Base-by-base conservation (phyloP, 2,113 vertebrate species). In the Clarias gariepinus region DNA sequence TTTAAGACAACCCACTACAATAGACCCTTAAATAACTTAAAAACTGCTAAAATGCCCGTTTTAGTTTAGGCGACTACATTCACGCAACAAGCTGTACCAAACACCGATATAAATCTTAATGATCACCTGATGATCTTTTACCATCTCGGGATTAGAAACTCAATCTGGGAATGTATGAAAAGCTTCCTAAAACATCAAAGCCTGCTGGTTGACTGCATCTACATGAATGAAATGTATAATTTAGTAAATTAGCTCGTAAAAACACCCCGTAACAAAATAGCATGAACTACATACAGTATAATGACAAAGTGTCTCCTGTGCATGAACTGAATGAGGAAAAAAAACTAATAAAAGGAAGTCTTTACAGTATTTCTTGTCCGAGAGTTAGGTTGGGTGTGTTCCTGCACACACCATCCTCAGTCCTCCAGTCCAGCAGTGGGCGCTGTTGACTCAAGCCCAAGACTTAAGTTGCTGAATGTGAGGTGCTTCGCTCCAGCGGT, bases 371-470 rank as follows among this genome's bases (percentile, higher is more conserved):
- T 66, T 68, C 28, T 19, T 57, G 60, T 28, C 19, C 36, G 4
- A 23, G 23, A 18, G 11, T 64, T 53, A 30, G 84, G 19, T 47
- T 33, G 74, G 55, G 60, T 85, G 73, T 79, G 58, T 73, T 74
- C 69, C 57, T 53, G n/a, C 52, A 52, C 41, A 63, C 53, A 47
- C 60, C 57, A 13, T 52, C 9, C 33, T 36, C 33, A 41, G 8
- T 41, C 16, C 33, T 71, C 55, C 66, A 73, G 66, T 68, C 66
- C 85, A 71, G 85, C 33, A 69, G 64, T 57, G 36, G 85, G 85
- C 25, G 55, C 68, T 3, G 55, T 41, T 82, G 79, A 61, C 53
- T 86, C 36, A 69, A 86, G 68, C 55, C 36, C 83, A 63, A 30
- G 81, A 41, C 30, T 83, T 18, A 25, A 68, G 41, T 53, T 83